Evolutionary conservation across 2,888 invertebrate genomes (phyloP), one percentile per base, ranked within the genome.

Genomic region (Gortyna flavago): DNA sequence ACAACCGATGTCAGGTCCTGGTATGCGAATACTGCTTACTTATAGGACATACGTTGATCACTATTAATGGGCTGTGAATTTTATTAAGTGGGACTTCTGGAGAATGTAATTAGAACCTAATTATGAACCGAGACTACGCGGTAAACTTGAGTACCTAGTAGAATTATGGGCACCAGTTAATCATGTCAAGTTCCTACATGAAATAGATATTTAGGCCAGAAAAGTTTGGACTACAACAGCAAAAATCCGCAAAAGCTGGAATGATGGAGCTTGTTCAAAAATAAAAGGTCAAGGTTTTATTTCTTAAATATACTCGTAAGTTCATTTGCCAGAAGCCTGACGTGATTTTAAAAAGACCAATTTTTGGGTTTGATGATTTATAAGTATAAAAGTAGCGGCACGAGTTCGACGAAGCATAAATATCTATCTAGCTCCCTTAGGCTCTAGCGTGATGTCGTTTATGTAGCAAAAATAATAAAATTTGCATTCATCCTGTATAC

Each of bases 21-120:
- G 54, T 32, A 67, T 54, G 65, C 16, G 35, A 61, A 44, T n/a
- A 81, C 51, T 41, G 41, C 35, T 18, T 1, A 44, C 59, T 62
- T 35, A 72, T 66, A 54, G 57, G 76, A 16, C 44, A 51, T n/a
- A 41, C 16, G 2, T 35, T 61, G 57, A 65, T 71, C 25, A 64
- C 21, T 72, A 77, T 85, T 77, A 74, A 83, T 74, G 41, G 18
- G 29, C 21, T 29, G 54, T 61, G 48, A 64, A 83, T 70, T 32
- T 67, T 29, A 69, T 69, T 68, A 85, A 51, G 54, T 38, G 44
- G 29, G 35, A 65, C 32, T 81, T 77, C 77, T 74, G 68, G 41
- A 69, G 71, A 48, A 59, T 32, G 71, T 81, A 74, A 85, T 83
- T 85, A 74, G 71, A 44, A 57, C 71, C 61, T 81, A 73, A 83